Evolutionary conservation across 2,113 vertebrate genomes (phyloP).

Genomic region (Bathybates hornii): DNA sequence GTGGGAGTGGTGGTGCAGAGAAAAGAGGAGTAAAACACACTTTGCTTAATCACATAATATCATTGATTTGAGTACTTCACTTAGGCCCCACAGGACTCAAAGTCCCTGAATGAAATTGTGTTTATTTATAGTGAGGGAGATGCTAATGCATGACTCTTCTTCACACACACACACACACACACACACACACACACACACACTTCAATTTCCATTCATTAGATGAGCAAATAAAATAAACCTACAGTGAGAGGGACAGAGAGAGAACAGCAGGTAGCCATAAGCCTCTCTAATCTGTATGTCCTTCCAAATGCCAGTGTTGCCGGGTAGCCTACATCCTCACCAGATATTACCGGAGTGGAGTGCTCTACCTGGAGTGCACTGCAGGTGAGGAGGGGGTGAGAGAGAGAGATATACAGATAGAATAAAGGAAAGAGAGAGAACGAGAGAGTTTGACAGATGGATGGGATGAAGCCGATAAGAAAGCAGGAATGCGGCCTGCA

Average conservation of each 20-base stretch:
- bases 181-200: neutral
- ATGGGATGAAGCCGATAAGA: neutral
- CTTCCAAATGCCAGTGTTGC: conserved; percentile 20
- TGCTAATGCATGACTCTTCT: neutral
- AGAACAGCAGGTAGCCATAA: conserved; percentile 30
- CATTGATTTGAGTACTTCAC: conserved; percentile 11
- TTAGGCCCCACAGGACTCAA: neutral
- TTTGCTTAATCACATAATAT: conserved; percentile 18
- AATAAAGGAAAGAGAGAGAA: neutral
- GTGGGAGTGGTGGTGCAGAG: neutral
- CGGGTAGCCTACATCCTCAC: conserved; percentile 35
- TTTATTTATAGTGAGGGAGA: neutral
- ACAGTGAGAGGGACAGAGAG: neutral
- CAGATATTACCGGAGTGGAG: neutral
- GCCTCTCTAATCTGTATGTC: conserved; percentile 40
- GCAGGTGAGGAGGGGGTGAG: neutral
- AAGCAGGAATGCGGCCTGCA: neutral
- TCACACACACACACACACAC: fast-evolving
- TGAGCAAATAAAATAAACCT: neutral
- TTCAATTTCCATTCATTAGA: conserved; percentile 5
- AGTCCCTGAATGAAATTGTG: neutral
- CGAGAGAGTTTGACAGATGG: neutral
- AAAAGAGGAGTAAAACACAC: neutral
- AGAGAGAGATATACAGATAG: neutral
- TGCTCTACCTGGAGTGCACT: conserved; percentile 1